Evolutionary conservation across 2,113 vertebrate genomes (phyloP).

Genomic region (Lota lota): DNA sequence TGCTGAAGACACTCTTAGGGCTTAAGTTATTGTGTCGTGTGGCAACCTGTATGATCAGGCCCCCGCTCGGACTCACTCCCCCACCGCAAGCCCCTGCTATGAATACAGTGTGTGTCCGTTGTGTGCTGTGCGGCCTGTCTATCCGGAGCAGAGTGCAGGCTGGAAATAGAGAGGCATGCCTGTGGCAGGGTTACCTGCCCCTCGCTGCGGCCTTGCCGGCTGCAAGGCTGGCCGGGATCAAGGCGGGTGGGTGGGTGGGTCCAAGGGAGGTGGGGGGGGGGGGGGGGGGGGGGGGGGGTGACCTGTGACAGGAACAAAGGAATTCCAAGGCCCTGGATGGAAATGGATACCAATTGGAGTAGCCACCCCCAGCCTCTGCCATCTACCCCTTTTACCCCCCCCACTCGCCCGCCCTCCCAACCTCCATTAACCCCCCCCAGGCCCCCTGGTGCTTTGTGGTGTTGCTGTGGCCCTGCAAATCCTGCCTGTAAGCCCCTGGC

Average conservation of each 20-base stretch:
- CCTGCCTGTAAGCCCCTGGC: slow-evolving; percentile 53
- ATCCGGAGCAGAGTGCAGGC: slow-evolving; percentile 27
- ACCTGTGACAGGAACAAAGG: slow-evolving; percentile 71
- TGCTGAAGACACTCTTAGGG: too few relatives aligned
- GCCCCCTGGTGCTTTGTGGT: slow-evolving; percentile 59
- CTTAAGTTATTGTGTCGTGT: neutral
- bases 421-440: slow-evolving; percentile 37
- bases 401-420: slow-evolving; percentile 15
- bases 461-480: slow-evolving; percentile 64
- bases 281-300: slow-evolving; percentile 53
- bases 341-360: slow-evolving; percentile 71
- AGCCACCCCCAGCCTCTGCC: slow-evolving; percentile 45
- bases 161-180: slow-evolving; percentile 67
- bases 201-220: slow-evolving; percentile 62
- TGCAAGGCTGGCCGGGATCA: slow-evolving; percentile 65
- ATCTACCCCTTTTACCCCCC: slow-evolving; percentile 34
- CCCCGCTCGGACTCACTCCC: neutral
- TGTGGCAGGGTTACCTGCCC: slow-evolving; percentile 68
- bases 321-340: slow-evolving; percentile 68
- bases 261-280: slow-evolving; percentile 49
- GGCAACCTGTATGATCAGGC: neutral
- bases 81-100: slow-evolving; percentile 35
- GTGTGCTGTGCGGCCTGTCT: slow-evolving; percentile 10
- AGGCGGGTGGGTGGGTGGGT: slow-evolving; percentile 44
- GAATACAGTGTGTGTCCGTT: slow-evolving; percentile 33